Evolutionary conservation across 2,888 invertebrate genomes (phyloP), one percentile per base, ranked within the genome.

Genomic region (Leptarthrus brevirostris): DNA sequence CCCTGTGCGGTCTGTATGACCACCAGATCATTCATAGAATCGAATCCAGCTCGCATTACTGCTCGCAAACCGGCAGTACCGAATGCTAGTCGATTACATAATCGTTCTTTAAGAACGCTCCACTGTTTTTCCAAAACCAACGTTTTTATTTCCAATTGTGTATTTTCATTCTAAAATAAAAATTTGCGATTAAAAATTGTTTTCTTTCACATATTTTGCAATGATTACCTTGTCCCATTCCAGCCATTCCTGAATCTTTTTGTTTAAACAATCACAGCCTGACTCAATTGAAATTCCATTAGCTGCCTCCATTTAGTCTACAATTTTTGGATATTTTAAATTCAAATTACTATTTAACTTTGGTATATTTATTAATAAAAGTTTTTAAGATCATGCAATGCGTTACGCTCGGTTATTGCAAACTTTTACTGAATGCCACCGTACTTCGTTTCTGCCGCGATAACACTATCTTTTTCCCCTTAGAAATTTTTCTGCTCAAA

Each of bases 1-100:
- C 97, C 98, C 89, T 98, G 96, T 1, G 92, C 92, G 1, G 97
- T 96, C 86, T 99, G 99, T 61, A 99, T 89, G 76, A 97, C 94
- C 0, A 97, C 97, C 53, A 99, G 88, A 84, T 99, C 98, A 84
- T 99, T 99, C 94, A 99, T 95, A 77, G 92, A 91, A 77, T 90
- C 90, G 84, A 93, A 97, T 0, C 99, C 99, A 14, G 96, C 93
- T 16, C 91, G 93, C 98, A 99, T 98, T 77, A 88, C 88, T 0
- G 93, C 96, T 77, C 99, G 89, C 34, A 99, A 86, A 0, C 98
- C 97, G 0, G 97, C 97, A 0, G 97, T 98, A 16, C 97, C 97
- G 84, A 97, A 97, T 79, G 90, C 87, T 79, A 96, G 87, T 5
- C 97, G 89, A 4, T 87, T 85, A 30, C 91, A 83, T 81, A 97